phyloP scores from a whole-genome alignment of 2,888 invertebrate genomes.

The Gisinianus flammeolus region DNA sequence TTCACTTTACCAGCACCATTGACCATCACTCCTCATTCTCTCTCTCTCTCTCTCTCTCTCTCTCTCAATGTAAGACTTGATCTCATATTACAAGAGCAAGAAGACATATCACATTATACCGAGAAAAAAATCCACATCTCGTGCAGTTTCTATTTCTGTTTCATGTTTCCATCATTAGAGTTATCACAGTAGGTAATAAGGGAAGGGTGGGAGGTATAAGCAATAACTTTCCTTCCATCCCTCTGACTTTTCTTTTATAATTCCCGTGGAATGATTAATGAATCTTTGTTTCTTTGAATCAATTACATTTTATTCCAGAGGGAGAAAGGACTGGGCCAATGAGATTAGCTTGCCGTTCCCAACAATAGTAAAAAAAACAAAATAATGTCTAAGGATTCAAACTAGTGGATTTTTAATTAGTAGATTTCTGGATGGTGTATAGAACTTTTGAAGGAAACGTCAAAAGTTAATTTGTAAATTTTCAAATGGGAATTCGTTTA shows the following conservation, averaged over 20 bases:
- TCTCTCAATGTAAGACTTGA: not conserved
- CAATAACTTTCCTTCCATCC: not conserved
- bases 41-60: not conserved
- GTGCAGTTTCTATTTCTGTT: not conserved
- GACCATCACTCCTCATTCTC: not conserved
- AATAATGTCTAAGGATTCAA: not conserved
- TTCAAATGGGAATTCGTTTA: not conserved
- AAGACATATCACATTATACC: not conserved
- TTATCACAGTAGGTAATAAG: not conserved
- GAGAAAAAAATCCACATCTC: not conserved
- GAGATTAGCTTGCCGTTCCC: too few relatives aligned
- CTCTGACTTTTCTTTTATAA: not conserved
- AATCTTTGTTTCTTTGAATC: slow-evolving; percentile 11
- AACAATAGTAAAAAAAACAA: too few relatives aligned
- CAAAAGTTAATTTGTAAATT: not conserved
- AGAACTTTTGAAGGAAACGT: not conserved
- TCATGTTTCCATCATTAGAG: not conserved
- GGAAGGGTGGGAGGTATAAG: not conserved
- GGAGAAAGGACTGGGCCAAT: not conserved
- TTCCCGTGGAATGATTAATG: slow-evolving; percentile 39
- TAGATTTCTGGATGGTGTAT: not conserved
- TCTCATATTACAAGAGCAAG: slow-evolving; percentile 1
- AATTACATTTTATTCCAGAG: not conserved
- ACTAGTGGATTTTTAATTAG: not conserved
- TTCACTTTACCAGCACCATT: slow-evolving; percentile 16